Base-by-base conservation (phyloP, 1,140 invertebrate species). In the Zeugodacus cucurbitae region DNA sequence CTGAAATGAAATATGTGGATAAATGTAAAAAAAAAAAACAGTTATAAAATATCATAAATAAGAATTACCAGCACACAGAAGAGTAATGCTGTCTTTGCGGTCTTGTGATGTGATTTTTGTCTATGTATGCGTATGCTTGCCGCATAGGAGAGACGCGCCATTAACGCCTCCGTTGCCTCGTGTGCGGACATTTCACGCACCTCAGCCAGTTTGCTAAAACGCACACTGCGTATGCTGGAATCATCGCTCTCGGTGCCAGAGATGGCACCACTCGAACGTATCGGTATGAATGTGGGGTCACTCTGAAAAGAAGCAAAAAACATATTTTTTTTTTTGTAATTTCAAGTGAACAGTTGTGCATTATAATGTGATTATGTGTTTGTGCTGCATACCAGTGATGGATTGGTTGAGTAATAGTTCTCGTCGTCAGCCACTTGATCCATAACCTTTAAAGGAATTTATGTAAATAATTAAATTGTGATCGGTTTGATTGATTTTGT, bases 211-310 rank as follows among this genome's bases (percentile, higher is more conserved):
- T 97, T 97, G 91, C 95, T 97, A 92, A 98, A 98, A 90, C 96
- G 94, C 44, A 98, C 97, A 88, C 96, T 96, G 64, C 96, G 94
- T 86, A 96, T 94, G 17, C 95, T 95, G n/a, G 96, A 96, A 91
- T 98, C 97, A 94, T 98, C 97, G 90, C 96, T 97, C 92, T 98
- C 97, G 62, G 96, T 97, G 54, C 96, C 96, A 87, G 96, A 97
- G 48, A 95, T 95, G 62, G 95, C 95, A 86, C 96, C 96, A 87
- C 44, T 89, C 87, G 95, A 96, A 94, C 97, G 97, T 85, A 98
- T 95, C 86, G 97, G 97, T 88, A 98, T 96, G 94, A 96, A 98
- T 10, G 96, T 96, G 70, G 97, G 96, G 92, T 97, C 96, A 93
- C 97, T 97, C 96, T 97, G 91, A 34, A 94, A 94, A 89, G 88